Evolutionary conservation across 2,113 vertebrate genomes (phyloP).

Genomic region (Nanorana parkeri): DNA sequence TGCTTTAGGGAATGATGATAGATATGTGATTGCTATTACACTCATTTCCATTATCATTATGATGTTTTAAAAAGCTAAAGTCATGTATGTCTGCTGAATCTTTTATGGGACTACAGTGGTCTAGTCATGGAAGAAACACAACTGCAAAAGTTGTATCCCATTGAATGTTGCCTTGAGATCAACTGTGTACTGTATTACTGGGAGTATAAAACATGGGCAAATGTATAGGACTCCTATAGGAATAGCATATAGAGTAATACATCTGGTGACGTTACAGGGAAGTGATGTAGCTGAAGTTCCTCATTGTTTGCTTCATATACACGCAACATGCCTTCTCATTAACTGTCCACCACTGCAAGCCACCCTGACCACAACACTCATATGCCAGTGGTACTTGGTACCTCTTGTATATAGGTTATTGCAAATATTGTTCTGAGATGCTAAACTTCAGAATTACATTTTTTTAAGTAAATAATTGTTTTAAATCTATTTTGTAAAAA

Average conservation of each 20-base stretch:
- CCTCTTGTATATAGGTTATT: conserved; percentile 89
- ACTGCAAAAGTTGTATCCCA: not conserved
- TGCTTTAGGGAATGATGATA: too few species aligned
- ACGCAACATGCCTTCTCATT: conserved; percentile 31
- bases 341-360: conserved; percentile 72
- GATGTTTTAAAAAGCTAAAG: not conserved
- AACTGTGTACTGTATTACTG: conserved; percentile 18
- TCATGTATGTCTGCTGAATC: conserved; percentile 22
- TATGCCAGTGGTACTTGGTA: conserved; percentile 83
- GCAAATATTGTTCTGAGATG: conserved; percentile 88
- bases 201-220: not conserved
- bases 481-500: conserved; percentile 95
- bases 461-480: conserved; percentile 89
- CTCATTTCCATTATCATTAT: not conserved
- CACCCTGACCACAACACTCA: conserved; percentile 75
- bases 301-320: not conserved
- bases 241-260: conserved; percentile 21
- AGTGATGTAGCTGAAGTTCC: not conserved
- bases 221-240: not conserved
- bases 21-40: not conserved
- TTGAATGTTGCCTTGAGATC: conserved; percentile 28
- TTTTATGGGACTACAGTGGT: too few species aligned
- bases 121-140: too few species aligned
- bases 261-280: not conserved
- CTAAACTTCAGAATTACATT: conserved; percentile 86